Evolutionary conservation across 2,888 invertebrate genomes (phyloP).

Genomic region (Caenorhabditis sp.): DNA sequence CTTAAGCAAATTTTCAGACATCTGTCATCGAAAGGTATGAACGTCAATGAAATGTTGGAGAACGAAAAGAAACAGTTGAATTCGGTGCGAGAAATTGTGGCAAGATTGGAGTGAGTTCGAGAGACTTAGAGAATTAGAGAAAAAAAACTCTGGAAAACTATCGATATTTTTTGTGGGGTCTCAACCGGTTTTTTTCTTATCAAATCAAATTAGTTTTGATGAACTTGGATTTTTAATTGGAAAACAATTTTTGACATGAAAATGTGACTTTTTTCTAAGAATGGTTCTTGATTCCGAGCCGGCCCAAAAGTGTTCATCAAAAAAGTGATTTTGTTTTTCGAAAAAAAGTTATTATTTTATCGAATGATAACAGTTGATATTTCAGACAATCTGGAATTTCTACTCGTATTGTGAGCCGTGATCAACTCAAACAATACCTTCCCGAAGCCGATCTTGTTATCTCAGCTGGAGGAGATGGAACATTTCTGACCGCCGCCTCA

Average conservation of each 20-base stretch:
- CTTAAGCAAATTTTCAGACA: slow-evolving; percentile 16
- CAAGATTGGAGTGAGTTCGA: slow-evolving; percentile 26
- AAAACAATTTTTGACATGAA: too few species aligned
- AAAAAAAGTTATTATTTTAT: too few species aligned
- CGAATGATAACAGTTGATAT: background rate
- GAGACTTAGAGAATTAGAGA: background rate
- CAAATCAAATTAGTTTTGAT: too few species aligned
- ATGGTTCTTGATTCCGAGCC: too few species aligned
- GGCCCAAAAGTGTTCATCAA: too few species aligned
- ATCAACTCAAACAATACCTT: slow-evolving; percentile 46
- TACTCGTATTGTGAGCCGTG: slow-evolving; percentile 43
- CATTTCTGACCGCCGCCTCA: slow-evolving; percentile 66
- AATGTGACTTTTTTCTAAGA: too few species aligned
- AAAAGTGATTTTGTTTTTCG: too few species aligned
- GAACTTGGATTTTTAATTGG: too few species aligned
- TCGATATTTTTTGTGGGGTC: background rate
- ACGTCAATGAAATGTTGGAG: slow-evolving; percentile 35
- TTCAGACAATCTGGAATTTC: slow-evolving; percentile 54
- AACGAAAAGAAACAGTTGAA: slow-evolving; percentile 49
- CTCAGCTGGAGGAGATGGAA: slow-evolving; percentile 69
- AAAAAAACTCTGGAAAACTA: background rate
- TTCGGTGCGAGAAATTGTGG: slow-evolving; percentile 42
- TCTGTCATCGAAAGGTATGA: slow-evolving; percentile 37
- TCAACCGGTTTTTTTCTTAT: background rate
- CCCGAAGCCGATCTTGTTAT: slow-evolving; percentile 62